phyloP scores from a whole-genome alignment of 2,888 invertebrate genomes.

The Nemurella pictetii region DNA sequence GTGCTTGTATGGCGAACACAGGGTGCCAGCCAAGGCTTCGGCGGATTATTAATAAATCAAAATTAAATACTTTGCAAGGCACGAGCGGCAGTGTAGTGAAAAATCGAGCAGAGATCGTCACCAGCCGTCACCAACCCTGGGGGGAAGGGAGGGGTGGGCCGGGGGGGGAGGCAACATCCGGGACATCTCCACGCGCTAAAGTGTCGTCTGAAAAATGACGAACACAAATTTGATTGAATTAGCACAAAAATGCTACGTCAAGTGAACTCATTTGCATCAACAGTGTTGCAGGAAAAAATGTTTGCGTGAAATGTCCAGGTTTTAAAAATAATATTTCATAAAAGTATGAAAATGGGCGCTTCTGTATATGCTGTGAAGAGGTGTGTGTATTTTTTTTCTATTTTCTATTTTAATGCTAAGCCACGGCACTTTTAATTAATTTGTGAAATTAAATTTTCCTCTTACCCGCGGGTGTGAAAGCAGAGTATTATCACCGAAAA shows the following conservation, averaged over 20 bases:
- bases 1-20: neutral
- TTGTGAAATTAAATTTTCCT: conserved; percentile 8
- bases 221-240: conserved; percentile 29
- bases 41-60: conserved; percentile 23
- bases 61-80: conserved; percentile 16
- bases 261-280: conserved; percentile 29
- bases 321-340: conserved; percentile 1
- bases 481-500: neutral
- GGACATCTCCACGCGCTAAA: neutral
- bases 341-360: neutral
- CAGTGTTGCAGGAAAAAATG: neutral
- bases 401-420: neutral
- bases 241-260: conserved; percentile 4
- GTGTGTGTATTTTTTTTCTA: too few species aligned
- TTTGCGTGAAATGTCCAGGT: neutral
- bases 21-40: neutral
- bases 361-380: neutral
- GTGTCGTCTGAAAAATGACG: conserved; percentile 21
- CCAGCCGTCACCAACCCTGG: neutral
- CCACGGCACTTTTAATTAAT: conserved; percentile 6
- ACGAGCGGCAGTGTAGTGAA: conserved; percentile 10
- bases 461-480: neutral
- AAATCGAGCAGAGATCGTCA: conserved; percentile 19
- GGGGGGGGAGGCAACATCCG: neutral
- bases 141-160: too few species aligned